Conservation (phyloP, 2,797 vertebrate genomes). For the Gymnoscopelus microlampas region DNA sequence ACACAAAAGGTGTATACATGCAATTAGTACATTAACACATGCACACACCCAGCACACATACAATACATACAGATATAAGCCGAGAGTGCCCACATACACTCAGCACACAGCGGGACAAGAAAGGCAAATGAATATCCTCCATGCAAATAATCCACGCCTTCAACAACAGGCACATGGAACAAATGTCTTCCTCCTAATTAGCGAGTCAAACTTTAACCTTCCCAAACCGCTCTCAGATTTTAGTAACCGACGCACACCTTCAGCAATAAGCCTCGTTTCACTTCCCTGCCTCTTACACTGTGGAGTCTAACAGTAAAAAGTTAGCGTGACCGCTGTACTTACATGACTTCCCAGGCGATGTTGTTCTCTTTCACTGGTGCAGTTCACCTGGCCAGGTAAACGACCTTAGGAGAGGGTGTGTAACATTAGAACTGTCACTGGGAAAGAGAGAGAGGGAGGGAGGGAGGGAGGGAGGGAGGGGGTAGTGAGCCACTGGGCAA, state of each 20-base stretch:
- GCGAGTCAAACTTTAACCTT: conserved; percentile 4
- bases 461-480: conserved; percentile 27
- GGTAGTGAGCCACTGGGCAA: conserved; percentile 56
- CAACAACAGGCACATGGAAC: background rate
- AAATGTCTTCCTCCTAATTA: background rate
- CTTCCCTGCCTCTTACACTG: background rate
- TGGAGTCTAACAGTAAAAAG: background rate
- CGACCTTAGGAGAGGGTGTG: conserved; percentile 59
- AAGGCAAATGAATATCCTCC: conserved; percentile 21
- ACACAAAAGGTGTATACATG: background rate
- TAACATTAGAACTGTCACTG: conserved; percentile 64
- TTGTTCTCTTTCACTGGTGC: conserved; percentile 46
- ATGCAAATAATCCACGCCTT: conserved; percentile 19
- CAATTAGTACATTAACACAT: background rate
- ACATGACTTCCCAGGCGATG: conserved; percentile 49
- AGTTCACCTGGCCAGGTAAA: conserved; percentile 78
- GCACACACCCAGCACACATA: background rate
- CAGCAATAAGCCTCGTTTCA: background rate
- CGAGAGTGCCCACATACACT: background rate
- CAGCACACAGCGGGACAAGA: background rate
- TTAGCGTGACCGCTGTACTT: conserved; percentile 38
- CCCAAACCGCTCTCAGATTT: background rate
- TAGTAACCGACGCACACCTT: background rate
- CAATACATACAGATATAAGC: background rate
- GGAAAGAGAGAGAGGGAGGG: conserved; percentile 31